Conservation (phyloP, 2,888 invertebrate species). For the Vanessa cardui region DNA sequence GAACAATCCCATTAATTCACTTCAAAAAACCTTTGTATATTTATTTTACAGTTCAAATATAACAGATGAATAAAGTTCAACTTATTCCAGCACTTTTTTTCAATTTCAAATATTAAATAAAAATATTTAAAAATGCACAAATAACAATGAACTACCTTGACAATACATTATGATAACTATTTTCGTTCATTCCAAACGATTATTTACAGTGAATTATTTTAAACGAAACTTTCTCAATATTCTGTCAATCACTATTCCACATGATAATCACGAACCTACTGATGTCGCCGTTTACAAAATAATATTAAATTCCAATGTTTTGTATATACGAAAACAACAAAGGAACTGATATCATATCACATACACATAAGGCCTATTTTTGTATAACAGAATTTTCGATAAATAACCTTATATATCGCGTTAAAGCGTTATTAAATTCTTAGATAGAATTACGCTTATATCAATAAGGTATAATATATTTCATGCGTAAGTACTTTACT, state of each 20-base stretch:
- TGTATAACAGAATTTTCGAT: background rate
- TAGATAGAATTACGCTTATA: constrained; percentile 32
- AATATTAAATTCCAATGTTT: constrained; percentile 11
- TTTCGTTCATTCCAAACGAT: background rate
- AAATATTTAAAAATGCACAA: background rate
- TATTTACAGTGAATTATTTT: background rate
- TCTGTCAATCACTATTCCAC: background rate
- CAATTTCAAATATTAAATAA: background rate
- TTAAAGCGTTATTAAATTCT: constrained; percentile 24
- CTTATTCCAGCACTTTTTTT: no score
- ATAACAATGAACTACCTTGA: background rate
- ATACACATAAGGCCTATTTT: background rate
- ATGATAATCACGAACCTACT: constrained; percentile 7
- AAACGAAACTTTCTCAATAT: background rate
- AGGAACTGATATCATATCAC: background rate
- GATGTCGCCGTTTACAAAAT: constrained; percentile 10
- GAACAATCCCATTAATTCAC: no score
- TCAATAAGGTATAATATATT: constrained; percentile 27
- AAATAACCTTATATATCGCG: constrained; percentile 1
- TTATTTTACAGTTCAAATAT: no score
- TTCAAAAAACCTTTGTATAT: no score
- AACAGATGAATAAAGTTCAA: no score
- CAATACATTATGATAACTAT: background rate
- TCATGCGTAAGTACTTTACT: constrained; percentile 22
- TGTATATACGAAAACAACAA: background rate